Conservation (phyloP, 2,888 invertebrate genomes). For the Lasioglossum marginatum region DNA sequence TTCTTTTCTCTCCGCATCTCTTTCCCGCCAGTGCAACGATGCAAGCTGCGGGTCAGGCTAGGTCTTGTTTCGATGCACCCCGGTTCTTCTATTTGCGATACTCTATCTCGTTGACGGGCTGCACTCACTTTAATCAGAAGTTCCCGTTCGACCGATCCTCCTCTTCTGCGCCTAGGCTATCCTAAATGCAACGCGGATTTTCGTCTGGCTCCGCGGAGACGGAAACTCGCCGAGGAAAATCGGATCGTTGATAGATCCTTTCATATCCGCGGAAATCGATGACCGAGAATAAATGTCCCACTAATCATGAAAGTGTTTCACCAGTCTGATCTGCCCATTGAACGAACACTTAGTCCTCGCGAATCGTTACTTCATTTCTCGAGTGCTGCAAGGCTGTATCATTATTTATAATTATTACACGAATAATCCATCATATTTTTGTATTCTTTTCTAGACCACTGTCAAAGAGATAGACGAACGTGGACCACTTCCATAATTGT, state of each 20-base stretch:
- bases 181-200: constrained; percentile 20
- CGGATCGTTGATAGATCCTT: not conserved
- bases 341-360: not conserved
- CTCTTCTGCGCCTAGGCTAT: not conserved
- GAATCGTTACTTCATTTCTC: not conserved
- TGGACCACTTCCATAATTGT: not conserved
- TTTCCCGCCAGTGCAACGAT: not conserved
- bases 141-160: constrained; percentile 34
- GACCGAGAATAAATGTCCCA: not conserved
- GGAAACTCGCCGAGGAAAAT: not conserved
- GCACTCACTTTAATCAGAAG: constrained; percentile 72
- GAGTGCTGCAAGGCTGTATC: not conserved
- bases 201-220: not conserved
- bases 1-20: not conserved
- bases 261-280: not conserved
- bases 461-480: no score
- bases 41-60: constrained; percentile 11
- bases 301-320: not conserved
- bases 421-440: not conserved
- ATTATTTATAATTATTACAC: no score
- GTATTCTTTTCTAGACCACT: no score
- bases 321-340: not conserved
- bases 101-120: constrained; percentile 50
- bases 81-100: constrained; percentile 55
- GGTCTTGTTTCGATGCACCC: constrained; percentile 26